Base-by-base conservation (phyloP, 53 echinoderm and acorn worm species). In the Arbacia lixula region DNA sequence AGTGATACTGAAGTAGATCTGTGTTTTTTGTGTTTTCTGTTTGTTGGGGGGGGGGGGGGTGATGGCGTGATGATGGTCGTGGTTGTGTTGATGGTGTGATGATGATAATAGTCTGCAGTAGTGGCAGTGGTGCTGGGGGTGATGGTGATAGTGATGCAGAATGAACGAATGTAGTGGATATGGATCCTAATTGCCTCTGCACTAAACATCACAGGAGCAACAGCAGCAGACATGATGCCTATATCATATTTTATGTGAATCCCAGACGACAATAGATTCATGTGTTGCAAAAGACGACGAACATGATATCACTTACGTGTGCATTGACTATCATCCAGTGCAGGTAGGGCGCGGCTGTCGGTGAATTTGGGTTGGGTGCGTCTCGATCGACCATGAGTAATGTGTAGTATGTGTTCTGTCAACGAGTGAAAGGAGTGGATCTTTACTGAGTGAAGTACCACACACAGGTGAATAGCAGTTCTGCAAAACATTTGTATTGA, bases 251-350 rank as follows among this genome's bases (percentile, higher is more conserved):
- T n/a, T n/a, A n/a, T n/a, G n/a, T n/a, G n/a, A n/a, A n/a, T n/a
- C n/a, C n/a, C n/a, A n/a, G n/a, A n/a, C n/a, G n/a, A n/a, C n/a
- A n/a, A n/a, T n/a, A n/a, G n/a, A n/a, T n/a, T n/a, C n/a, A n/a
- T n/a, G n/a, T n/a, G n/a, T n/a, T n/a, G n/a, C n/a, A 62, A 12
- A 62, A 62, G 17, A 31, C 30, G 24, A 61, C 17, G 6, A 21
- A 4, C 26, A 8, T 56, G 6, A 24, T 6, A n/a, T 12, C 9
- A 72, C 72, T 72, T 16, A 72, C 72, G 12, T 14, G 51, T 4
- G 50, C 50, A 51, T 72, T 72, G 53, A 72, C 72, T 26, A 78
- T 36, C 35, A 78, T 14, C 79, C 79, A 78, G 28, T 78, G 79
- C 4, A 78, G 60, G 58, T 60, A 78, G 21, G 57, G 61, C 1